These are phyloP conservation scores for Gymnocypris eckloni DNA, from an alignment of 2,797 vertebrate genomes.

Conservation along the genomic window DNA sequence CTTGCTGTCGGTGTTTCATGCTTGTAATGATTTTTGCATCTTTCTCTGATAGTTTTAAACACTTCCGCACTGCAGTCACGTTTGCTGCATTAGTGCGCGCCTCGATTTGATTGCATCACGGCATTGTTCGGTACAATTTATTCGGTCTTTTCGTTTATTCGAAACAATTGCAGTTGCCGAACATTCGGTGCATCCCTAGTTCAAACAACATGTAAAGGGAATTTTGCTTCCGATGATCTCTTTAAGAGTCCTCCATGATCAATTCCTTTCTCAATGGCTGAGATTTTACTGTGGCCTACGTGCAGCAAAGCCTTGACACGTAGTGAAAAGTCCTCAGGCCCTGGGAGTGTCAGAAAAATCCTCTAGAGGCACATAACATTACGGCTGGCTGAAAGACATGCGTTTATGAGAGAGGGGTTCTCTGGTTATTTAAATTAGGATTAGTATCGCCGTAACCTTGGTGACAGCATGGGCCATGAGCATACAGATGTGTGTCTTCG, in stretches of 20 bases:
- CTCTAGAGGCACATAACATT: slow-evolving; percentile 37
- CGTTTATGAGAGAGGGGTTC: neutral
- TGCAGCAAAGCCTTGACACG: slow-evolving; percentile 24
- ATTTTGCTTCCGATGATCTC: too few species aligned
- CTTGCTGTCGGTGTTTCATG: too few species aligned
- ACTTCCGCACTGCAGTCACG: too few species aligned
- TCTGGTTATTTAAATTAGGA: slow-evolving; percentile 47
- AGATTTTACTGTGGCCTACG: slow-evolving; percentile 50
- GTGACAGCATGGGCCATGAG: slow-evolving; percentile 32
- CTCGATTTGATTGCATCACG: too few species aligned
- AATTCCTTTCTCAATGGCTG: slow-evolving; percentile 37
- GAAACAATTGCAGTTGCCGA: too few species aligned
- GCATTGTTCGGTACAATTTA: too few species aligned
- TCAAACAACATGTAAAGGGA: too few species aligned
- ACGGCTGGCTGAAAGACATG: neutral
- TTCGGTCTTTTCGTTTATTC: too few species aligned
- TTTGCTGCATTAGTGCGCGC: too few species aligned
- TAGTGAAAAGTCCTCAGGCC: slow-evolving; percentile 34
- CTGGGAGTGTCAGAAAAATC: slow-evolving; percentile 1
- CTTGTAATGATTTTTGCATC: too few species aligned
- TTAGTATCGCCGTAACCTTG: slow-evolving; percentile 45
- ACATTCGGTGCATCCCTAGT: too few species aligned
- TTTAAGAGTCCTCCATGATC: slow-evolving; percentile 33
- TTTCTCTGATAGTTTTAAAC: too few species aligned
- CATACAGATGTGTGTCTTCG: neutral